Conservation (phyloP, 92 coral and sea anemone genomes). For the Zoanthus solanderi region DNA sequence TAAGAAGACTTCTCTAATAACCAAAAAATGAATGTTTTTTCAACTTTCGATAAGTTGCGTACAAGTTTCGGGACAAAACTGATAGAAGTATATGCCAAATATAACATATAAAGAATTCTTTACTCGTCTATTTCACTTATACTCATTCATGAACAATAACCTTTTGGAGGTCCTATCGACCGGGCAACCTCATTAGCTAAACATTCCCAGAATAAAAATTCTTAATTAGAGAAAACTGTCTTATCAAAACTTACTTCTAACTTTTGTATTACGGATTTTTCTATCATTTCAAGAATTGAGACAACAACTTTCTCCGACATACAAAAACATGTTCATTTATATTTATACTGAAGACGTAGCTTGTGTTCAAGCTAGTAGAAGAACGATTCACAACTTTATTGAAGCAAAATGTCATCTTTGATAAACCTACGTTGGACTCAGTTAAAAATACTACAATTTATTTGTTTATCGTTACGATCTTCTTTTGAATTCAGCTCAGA, state of each 20-base stretch:
- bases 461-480: no score
- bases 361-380: not conserved
- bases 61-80: not conserved
- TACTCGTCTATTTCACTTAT: no score
- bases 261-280: not conserved
- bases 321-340: not conserved
- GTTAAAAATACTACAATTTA: no score
- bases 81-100: not conserved
- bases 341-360: not conserved
- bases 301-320: not conserved
- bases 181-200: not conserved
- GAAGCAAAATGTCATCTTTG: no score
- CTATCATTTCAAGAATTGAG: not conserved
- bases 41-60: not conserved
- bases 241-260: not conserved
- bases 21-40: not conserved
- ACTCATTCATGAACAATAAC: not conserved
- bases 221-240: not conserved
- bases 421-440: no score
- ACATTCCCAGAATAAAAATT: not conserved
- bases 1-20: not conserved
- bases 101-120: not conserved
- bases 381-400: not conserved
- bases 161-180: not conserved
- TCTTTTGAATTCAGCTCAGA: not conserved